These are phyloP conservation scores for Motacilla tschutschensis DNA, from an alignment of 2,113 vertebrate species.

Conservation along the genomic window DNA sequence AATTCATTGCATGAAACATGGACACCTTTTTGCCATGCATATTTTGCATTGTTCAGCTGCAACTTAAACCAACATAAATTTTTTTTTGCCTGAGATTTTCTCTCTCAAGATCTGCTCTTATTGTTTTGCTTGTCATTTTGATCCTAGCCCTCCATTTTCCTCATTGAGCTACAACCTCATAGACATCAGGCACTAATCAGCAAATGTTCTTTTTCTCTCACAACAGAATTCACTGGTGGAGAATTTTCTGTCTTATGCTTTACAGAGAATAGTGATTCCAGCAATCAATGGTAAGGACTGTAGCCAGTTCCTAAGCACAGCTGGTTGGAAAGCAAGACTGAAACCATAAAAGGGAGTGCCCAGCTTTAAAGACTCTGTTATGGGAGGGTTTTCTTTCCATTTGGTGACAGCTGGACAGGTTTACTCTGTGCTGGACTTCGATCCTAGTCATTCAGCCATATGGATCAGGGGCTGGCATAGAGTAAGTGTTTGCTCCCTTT, in stretches of 20 bases:
- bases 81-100: not conserved
- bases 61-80: not conserved
- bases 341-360: not conserved
- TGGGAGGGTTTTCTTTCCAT: not conserved
- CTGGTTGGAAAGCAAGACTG: not conserved
- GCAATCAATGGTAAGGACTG: constrained; percentile 57
- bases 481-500: not conserved
- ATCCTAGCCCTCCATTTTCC: not conserved
- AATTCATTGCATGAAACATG: not conserved
- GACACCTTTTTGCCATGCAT: not conserved
- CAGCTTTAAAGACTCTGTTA: not conserved
- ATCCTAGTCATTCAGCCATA: not conserved
- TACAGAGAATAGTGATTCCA: constrained; percentile 57
- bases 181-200: not conserved
- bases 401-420: not conserved
- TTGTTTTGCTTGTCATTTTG: not conserved
- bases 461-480: not conserved
- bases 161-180: not conserved
- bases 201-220: not conserved
- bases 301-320: not conserved
- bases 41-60: not conserved
- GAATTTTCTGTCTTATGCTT: constrained; percentile 57
- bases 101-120: not conserved
- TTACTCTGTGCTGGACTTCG: not conserved
- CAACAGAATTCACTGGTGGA: constrained; percentile 50